These are phyloP conservation scores for Darevskia nairensis DNA, from an alignment of 2,797 vertebrate species.

Conservation along the genomic window DNA sequence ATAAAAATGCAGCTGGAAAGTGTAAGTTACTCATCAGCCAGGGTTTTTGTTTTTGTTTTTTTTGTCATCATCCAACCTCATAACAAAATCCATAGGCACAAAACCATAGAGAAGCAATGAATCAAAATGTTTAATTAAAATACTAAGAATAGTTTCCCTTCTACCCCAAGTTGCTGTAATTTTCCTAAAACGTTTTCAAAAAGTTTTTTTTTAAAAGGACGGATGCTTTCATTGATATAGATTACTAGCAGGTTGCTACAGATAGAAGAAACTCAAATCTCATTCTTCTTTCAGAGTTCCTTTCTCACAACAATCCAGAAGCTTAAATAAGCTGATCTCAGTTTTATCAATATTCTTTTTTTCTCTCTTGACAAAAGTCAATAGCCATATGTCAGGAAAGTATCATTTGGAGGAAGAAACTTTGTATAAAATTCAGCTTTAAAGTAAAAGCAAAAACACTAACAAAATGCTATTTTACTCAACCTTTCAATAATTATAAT, in stretches of 20 bases:
- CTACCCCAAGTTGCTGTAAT: neutral
- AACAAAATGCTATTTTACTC: neutral
- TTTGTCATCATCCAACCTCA: no score
- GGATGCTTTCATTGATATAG: conserved; percentile 17
- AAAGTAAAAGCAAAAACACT: neutral
- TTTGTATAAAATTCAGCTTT: neutral
- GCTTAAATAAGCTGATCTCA: neutral
- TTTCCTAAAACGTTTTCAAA: neutral
- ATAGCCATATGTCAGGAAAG: neutral
- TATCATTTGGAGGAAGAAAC: neutral
- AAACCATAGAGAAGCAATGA: neutral
- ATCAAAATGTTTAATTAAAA: neutral
- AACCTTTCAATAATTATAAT: neutral
- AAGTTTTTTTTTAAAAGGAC: neutral
- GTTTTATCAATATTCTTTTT: neutral
- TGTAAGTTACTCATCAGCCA: neutral
- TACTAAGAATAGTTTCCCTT: neutral
- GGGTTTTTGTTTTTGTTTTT: neutral
- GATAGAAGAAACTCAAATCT: conserved; percentile 19
- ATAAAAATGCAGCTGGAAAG: neutral
- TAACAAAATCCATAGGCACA: neutral
- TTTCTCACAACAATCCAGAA: conserved; percentile 2
- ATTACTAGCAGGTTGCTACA: neutral
- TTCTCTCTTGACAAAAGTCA: neutral
- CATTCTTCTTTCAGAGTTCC: neutral